Evolutionary conservation across 1,140 invertebrate species (phyloP).

Genomic region (Trichoplusia ni): DNA sequence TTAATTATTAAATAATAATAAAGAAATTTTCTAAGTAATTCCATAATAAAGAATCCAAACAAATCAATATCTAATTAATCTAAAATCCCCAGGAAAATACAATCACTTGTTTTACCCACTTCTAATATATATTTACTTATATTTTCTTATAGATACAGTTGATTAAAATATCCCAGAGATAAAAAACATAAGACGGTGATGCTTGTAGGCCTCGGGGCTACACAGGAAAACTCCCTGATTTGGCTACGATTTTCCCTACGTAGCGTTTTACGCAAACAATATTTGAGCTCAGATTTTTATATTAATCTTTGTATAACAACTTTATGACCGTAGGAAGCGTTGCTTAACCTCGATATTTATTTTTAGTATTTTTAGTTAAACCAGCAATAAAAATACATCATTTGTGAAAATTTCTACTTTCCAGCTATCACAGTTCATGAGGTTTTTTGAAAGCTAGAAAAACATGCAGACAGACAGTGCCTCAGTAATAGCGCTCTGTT

Average conservation of each 20-base stretch:
- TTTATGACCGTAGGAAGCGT: no score
- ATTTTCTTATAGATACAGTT: slow-evolving; percentile 15
- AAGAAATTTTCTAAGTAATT: background rate
- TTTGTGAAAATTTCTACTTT: no score
- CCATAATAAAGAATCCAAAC: background rate
- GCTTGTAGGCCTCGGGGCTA: slow-evolving; percentile 20
- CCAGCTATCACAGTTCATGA: no score
- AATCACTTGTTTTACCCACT: background rate
- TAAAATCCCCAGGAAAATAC: background rate
- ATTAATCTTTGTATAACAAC: no score
- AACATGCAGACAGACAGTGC: no score
- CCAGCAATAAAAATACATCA: no score
- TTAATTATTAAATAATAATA: no score
- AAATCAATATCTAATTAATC: background rate
- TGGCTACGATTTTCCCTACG: slow-evolving; percentile 3
- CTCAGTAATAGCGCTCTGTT: no score
- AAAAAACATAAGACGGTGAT: slow-evolving; percentile 2
- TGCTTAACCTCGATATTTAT: no score
- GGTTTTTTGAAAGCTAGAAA: no score
- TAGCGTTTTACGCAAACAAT: slow-evolving; percentile 6
- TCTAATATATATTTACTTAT: slow-evolving; percentile 6
- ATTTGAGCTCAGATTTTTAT: background rate
- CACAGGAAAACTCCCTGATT: slow-evolving; percentile 13
- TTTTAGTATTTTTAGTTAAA: no score
- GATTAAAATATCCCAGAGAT: slow-evolving; percentile 24